Conservation (phyloP, 2,888 invertebrate genomes). For the Timema podura region DNA sequence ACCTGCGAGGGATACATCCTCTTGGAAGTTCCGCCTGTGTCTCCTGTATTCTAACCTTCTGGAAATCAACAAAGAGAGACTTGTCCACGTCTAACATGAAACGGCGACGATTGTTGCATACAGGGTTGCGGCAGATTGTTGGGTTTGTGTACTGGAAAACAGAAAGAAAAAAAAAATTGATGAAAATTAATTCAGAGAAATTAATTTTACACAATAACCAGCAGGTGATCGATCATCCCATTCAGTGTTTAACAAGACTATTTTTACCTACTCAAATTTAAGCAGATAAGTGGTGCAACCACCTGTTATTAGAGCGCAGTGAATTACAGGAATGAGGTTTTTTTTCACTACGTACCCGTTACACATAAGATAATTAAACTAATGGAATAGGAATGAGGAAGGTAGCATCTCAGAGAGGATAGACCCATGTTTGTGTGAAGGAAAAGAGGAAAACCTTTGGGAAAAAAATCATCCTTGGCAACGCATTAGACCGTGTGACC, state of each 20-base stretch:
- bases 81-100: slow-evolving; percentile 92
- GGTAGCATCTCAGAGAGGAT: too few relatives aligned
- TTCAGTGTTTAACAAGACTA: background rate
- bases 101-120: slow-evolving; percentile 85
- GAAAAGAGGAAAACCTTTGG: too few relatives aligned
- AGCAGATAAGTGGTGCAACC: too few relatives aligned
- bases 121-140: slow-evolving; percentile 92
- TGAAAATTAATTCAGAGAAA: background rate
- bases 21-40: slow-evolving; percentile 94
- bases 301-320: too few relatives aligned
- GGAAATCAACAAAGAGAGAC: slow-evolving; percentile 95
- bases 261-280: too few relatives aligned
- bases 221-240: background rate
- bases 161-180: background rate
- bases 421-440: background rate
- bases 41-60: slow-evolving; percentile 96
- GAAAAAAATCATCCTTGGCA: too few relatives aligned
- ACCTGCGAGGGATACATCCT: slow-evolving; percentile 93
- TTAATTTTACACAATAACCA: background rate
- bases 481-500: too few relatives aligned
- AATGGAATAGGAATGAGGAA: too few relatives aligned
- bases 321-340: too few relatives aligned
- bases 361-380: too few relatives aligned
- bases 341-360: too few relatives aligned
- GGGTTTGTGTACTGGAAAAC: slow-evolving; percentile 80